These are phyloP conservation scores for Cryptus armator DNA, from an alignment of 2,888 invertebrate species.

Conservation along the genomic window DNA sequence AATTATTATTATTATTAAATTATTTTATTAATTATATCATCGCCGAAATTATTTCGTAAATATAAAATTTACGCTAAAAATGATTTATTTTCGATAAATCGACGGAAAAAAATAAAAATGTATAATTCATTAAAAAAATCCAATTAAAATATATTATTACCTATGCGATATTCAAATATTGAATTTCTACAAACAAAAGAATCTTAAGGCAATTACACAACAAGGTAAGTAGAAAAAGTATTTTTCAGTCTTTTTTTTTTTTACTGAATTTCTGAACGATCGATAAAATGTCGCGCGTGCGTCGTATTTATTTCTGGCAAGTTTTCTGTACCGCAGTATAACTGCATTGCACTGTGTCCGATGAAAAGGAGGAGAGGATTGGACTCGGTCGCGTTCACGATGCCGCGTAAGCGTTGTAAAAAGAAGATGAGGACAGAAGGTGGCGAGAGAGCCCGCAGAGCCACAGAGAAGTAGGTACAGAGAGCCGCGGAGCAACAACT, in stretches of 20 bases:
- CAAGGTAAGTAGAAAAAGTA: not conserved
- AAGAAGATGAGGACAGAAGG: constrained; percentile 10
- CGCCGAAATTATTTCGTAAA: no score
- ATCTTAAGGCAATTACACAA: not conserved
- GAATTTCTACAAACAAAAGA: not conserved
- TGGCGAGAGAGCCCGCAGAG: constrained; percentile 52
- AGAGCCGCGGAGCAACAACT: constrained; percentile 76
- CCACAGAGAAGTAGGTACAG: not conserved
- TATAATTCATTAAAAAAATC: no score
- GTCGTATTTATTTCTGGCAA: not conserved
- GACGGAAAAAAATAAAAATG: no score
- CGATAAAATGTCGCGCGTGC: not conserved
- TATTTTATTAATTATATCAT: no score
- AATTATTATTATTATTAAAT: no score
- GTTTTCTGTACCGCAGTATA: not conserved
- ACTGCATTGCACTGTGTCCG: not conserved
- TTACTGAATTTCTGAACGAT: not conserved
- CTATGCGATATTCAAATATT: not conserved
- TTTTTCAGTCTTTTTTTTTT: not conserved
- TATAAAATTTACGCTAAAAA: no score
- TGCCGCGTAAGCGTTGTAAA: constrained; percentile 13
- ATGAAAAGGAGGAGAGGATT: constrained; percentile 9
- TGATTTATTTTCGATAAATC: no score
- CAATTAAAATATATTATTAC: no score
- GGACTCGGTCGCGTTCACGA: not conserved